Evolutionary conservation across 2,888 invertebrate species (phyloP), one percentile per base, ranked within the genome.

Genomic region (Heterodera filipjevi): DNA sequence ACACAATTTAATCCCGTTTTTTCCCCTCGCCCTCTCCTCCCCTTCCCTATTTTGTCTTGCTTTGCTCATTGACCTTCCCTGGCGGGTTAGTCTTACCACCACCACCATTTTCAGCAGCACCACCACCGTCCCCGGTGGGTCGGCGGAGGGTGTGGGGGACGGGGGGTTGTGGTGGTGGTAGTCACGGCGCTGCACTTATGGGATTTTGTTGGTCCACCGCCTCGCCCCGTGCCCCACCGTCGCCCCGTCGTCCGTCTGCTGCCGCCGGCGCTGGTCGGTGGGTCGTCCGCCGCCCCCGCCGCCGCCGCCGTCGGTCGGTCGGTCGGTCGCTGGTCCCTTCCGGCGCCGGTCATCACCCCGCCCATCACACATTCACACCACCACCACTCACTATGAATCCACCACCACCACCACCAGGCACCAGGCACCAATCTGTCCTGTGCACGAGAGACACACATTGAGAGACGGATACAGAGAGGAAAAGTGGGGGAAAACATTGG

Each of bases 111-210:
- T 12, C 27, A 8, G 27, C 27, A 19, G n/a, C 27, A 8, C 2
- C 53, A 19, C 53, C 53, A 53, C 22, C 22, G 16, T 19, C 53
- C 44, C 44, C 44, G 44, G n/a, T n/a, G n/a, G n/a, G n/a, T n/a
- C n/a, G n/a, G n/a, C n/a, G n/a, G n/a, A n/a, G n/a, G n/a, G n/a
- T n/a, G n/a, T n/a, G n/a, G n/a, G n/a, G n/a, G n/a, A n/a, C n/a
- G n/a, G n/a, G n/a, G n/a, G n/a, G n/a, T n/a, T n/a, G 39, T 39
- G 39, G 6, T 39, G 39, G 59, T 59, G 59, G 59, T 59, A 59
- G 59, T 59, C 59, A 59, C 59, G 59, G 59, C 59, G 59, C 59
- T 59, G 59, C 59, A 59, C 59, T 59, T 59, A 59, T 59, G 59
- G 59, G 59, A 59, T 59, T 59, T 59, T 19, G 59, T 59, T 22